phyloP scores from a whole-genome alignment of 2,888 invertebrate species.

The Sesia bembeciformis region DNA sequence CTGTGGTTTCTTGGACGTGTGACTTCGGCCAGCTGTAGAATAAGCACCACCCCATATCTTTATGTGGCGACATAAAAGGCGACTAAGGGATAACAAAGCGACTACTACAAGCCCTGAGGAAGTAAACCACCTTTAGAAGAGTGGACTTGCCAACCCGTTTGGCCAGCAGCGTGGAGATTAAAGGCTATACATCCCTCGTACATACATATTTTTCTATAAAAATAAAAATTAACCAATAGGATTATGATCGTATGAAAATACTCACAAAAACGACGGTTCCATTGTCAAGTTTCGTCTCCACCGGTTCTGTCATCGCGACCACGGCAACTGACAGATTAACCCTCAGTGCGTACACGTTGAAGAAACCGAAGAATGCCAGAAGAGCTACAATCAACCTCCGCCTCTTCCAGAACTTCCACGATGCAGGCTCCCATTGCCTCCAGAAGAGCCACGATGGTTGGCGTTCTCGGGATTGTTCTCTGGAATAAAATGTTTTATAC shows the following conservation, averaged over 20 bases:
- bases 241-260: constrained; percentile 6
- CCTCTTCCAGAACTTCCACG: constrained; percentile 84
- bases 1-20: too few species aligned
- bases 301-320: constrained; percentile 91
- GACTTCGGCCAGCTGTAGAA: too few species aligned
- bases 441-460: constrained; percentile 79
- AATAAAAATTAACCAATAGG: too few species aligned
- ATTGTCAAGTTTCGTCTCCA: constrained; percentile 74
- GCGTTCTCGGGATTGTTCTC: constrained; percentile 44
- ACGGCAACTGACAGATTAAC: constrained; percentile 95
- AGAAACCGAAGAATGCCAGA: constrained; percentile 88
- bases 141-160: too few species aligned
- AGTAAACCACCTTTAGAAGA: too few species aligned
- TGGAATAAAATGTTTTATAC: constrained; percentile 19
- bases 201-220: too few species aligned
- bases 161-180: too few species aligned
- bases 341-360: constrained; percentile 86
- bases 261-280: constrained; percentile 77
- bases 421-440: constrained; percentile 55
- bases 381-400: constrained; percentile 83
- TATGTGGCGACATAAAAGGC: too few species aligned
- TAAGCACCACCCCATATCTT: too few species aligned
- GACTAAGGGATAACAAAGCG: too few species aligned
- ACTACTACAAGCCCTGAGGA: too few species aligned
- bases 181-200: too few species aligned